Percentiles rank a stretch among this genome's conserved stretches.
Conservation (phyloP, 2,113 vertebrate species). For the Phalacrocorax brasilianus region DNA sequence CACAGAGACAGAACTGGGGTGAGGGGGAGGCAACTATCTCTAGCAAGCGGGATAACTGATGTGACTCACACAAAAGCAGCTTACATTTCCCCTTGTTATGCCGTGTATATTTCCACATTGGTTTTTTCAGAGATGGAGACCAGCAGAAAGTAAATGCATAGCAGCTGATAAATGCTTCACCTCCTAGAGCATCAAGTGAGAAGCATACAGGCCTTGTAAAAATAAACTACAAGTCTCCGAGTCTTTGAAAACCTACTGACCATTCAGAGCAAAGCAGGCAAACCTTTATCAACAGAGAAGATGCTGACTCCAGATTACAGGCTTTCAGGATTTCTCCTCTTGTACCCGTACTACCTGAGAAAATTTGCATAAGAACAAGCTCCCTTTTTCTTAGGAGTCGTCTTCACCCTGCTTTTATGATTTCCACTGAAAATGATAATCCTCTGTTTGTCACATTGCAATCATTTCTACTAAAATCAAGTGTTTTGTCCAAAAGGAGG, state of each 20-base stretch:
- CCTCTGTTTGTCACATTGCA: slow-evolving; percentile 43
- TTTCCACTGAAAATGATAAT: neutral
- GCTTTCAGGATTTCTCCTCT: neutral
- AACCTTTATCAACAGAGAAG: neutral
- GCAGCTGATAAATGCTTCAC: neutral
- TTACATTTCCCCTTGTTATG: neutral
- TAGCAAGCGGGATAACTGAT: neutral
- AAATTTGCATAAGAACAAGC: slow-evolving; percentile 41
- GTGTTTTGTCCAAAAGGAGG: neutral
- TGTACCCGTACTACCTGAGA: neutral
- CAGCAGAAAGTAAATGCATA: neutral
- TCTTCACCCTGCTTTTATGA: neutral
- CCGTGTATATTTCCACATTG: neutral
- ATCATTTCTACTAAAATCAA: slow-evolving; percentile 42
- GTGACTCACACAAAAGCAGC: neutral
- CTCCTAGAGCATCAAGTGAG: neutral
- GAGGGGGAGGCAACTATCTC: neutral
- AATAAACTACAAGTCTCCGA: neutral
- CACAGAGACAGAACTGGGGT: neutral
- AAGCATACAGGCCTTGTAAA: neutral
- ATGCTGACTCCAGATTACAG: neutral
- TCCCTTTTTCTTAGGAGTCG: neutral
- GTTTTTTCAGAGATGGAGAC: neutral
- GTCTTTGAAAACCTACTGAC: neutral
- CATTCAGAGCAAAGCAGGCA: neutral